Percentiles rank a stretch among this genome's conserved stretches.
Conservation (phyloP, 2,888 invertebrate genomes). For the Hecatera dysodea region DNA sequence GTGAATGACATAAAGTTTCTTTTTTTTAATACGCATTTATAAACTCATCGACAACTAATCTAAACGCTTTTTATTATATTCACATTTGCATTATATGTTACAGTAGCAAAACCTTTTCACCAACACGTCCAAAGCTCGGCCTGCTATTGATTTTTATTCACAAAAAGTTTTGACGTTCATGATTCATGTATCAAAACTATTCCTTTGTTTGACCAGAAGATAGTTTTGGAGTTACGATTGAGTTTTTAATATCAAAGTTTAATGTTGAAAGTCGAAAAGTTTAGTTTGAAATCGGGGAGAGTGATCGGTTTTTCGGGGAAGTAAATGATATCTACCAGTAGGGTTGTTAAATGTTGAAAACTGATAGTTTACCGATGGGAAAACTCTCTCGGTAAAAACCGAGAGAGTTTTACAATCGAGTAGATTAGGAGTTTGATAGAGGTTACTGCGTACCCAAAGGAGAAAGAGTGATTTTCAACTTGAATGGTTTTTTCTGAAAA, state of each 20-base stretch:
- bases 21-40: too few species aligned
- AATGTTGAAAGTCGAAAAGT: slow-evolving; percentile 18
- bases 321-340: neutral
- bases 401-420: too few species aligned
- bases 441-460: neutral
- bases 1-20: too few species aligned
- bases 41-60: too few species aligned
- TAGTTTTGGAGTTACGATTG: slow-evolving; percentile 49
- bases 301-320: slow-evolving; percentile 8
- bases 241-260: slow-evolving; percentile 57
- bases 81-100: neutral
- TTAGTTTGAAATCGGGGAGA: slow-evolving; percentile 13
- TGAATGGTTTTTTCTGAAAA: neutral
- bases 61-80: neutral
- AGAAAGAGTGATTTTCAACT: neutral
- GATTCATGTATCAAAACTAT: slow-evolving; percentile 52
- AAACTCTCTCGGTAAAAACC: too few species aligned
- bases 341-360: neutral
- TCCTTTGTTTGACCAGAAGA: slow-evolving; percentile 32
- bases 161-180: slow-evolving; percentile 17
- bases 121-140: slow-evolving; percentile 3
- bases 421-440: neutral
- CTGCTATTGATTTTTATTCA: slow-evolving; percentile 37
- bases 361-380: neutral
- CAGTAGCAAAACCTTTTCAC: neutral